phyloP scores from a whole-genome alignment of 2,888 invertebrate species.

The Unio delphinus region DNA sequence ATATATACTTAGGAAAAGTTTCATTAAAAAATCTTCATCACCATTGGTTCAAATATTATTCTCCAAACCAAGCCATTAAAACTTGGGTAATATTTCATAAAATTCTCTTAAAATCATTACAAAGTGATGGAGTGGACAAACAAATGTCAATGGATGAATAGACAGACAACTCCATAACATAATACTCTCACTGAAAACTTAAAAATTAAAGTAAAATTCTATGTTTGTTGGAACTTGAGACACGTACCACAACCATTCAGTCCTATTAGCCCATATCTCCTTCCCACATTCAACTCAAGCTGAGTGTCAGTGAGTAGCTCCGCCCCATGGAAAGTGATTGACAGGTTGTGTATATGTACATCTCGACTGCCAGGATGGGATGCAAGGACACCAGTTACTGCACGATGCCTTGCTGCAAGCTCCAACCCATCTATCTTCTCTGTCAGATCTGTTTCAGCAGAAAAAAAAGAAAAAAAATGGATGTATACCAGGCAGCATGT shows the following conservation, averaged over 20 bases:
- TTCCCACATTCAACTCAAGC: slow-evolving; percentile 96
- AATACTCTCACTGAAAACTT: too few species aligned
- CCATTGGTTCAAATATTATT: too few species aligned
- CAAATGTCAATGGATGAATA: too few species aligned
- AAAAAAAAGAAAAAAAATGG: neutral
- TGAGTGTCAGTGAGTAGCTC: slow-evolving; percentile 96
- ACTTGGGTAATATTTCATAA: too few species aligned
- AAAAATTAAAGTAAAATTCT: neutral
- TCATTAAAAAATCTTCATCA: too few species aligned
- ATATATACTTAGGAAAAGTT: too few species aligned
- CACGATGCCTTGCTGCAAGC: slow-evolving; percentile 84
- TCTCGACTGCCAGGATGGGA: slow-evolving; percentile 97
- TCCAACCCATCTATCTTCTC: slow-evolving; percentile 86
- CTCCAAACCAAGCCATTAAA: too few species aligned
- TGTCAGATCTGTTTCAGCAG: slow-evolving; percentile 72
- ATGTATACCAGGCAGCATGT: neutral
- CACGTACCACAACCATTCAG: slow-evolving; percentile 93
- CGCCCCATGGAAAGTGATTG: slow-evolving; percentile 97
- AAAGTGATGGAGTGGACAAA: too few species aligned
- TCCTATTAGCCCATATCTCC: slow-evolving; percentile 96
- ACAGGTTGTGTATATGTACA: slow-evolving; percentile 95
- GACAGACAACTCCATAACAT: too few species aligned
- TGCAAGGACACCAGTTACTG: slow-evolving; percentile 88
- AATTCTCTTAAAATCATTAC: too few species aligned
- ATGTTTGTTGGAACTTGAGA: neutral